phyloP scores from a whole-genome alignment of 2,797 vertebrate species.

The Cyclopterus lumpus region DNA sequence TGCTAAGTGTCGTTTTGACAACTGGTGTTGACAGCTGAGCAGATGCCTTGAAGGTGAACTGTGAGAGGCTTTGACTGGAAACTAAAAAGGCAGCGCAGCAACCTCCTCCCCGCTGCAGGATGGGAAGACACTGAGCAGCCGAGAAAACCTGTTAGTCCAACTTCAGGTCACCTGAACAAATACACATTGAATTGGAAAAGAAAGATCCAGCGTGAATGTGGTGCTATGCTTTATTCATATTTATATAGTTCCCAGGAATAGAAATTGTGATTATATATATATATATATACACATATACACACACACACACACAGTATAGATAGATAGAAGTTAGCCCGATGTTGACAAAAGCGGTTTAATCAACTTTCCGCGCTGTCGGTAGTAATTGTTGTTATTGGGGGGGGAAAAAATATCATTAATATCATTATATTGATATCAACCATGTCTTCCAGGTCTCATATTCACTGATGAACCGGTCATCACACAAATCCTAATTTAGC shows the following conservation, averaged over 20 bases:
- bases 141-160: slow-evolving; percentile 30
- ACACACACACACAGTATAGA: no score
- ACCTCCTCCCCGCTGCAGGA: slow-evolving; percentile 57
- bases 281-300: no score
- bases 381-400: no score
- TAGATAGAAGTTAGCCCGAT: no score
- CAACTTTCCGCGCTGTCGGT: no score
- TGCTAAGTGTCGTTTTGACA: slow-evolving; percentile 79
- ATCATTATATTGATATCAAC: neutral
- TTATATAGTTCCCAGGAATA: no score
- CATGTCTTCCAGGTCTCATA: neutral
- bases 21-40: slow-evolving; percentile 79
- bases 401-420: neutral
- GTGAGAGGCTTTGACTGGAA: slow-evolving; percentile 77
- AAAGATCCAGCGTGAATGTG: neutral
- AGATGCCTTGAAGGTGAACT: slow-evolving; percentile 81
- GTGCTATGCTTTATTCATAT: neutral
- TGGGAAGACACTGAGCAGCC: slow-evolving; percentile 50
- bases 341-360: no score
- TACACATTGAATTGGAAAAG: slow-evolving; percentile 17
- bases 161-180: slow-evolving; percentile 55
- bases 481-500: slow-evolving; percentile 54
- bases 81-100: slow-evolving; percentile 71
- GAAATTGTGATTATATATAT: no score
- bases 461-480: neutral